phyloP scores from a whole-genome alignment of 2,888 invertebrate genomes.

The Dione vanillae region DNA sequence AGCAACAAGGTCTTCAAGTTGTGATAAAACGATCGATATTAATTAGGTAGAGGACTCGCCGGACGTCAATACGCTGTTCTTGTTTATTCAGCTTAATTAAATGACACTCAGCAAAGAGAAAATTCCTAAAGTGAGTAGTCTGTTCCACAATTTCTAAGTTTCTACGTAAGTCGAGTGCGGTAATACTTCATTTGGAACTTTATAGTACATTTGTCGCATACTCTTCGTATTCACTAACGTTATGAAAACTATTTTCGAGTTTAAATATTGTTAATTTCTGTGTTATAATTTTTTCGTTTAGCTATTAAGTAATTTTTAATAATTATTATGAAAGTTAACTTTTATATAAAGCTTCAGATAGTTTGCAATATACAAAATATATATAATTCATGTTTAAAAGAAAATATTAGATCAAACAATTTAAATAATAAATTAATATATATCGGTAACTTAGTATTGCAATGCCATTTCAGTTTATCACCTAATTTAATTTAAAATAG shows the following conservation, averaged over 20 bases:
- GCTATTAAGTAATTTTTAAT: background rate
- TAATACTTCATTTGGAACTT: slow-evolving; percentile 82
- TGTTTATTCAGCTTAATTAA: slow-evolving; percentile 76
- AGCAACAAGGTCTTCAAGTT: background rate
- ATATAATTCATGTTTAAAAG: background rate
- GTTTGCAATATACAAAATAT: background rate
- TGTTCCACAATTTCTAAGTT: slow-evolving; percentile 49
- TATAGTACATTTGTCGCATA: slow-evolving; percentile 68
- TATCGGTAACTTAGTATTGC: too few species aligned
- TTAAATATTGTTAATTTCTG: slow-evolving; percentile 46
- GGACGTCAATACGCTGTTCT: slow-evolving; percentile 53
- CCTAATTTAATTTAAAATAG: too few species aligned
- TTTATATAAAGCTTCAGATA: background rate
- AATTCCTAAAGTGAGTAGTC: slow-evolving; percentile 52
- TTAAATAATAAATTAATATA: too few species aligned
- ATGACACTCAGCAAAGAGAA: slow-evolving; percentile 72
- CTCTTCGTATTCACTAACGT: slow-evolving; percentile 53
- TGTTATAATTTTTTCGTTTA: slow-evolving; percentile 26
- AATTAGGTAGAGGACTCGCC: slow-evolving; percentile 40
- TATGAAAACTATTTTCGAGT: slow-evolving; percentile 65
- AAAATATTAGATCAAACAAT: too few species aligned
- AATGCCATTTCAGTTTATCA: too few species aligned
- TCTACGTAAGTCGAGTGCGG: slow-evolving; percentile 65
- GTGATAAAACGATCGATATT: slow-evolving; percentile 35
- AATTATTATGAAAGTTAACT: background rate